phyloP scores from a whole-genome alignment of 2,888 invertebrate species.

The Machimus rusticus region DNA sequence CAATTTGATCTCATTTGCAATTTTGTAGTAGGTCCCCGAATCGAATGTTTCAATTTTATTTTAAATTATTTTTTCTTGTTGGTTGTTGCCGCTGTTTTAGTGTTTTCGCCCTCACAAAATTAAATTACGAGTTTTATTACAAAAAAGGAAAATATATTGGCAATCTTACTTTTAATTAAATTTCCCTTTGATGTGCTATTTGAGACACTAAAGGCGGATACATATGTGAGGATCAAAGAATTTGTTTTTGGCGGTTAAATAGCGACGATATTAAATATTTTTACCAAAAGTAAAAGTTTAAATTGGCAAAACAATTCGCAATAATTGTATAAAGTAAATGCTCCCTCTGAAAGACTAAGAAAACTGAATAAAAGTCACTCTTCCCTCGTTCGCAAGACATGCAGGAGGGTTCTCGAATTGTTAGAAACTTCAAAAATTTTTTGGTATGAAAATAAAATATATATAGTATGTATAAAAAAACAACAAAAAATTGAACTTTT shows the following conservation, averaged over 20 bases:
- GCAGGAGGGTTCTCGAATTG: neutral
- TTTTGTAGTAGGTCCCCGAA: neutral
- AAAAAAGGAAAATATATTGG: neutral
- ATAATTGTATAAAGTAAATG: neutral
- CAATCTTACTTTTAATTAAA: neutral
- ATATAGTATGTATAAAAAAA: neutral
- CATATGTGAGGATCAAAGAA: neutral
- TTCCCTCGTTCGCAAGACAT: neutral
- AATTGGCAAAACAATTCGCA: neutral
- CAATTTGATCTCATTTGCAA: neutral
- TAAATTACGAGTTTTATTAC: neutral
- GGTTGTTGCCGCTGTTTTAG: neutral
- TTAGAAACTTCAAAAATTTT: neutral
- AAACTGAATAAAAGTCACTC: neutral
- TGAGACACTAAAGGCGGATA: neutral
- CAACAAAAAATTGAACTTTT: constrained; percentile 1
- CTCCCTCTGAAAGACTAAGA: neutral
- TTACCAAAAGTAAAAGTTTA: neutral
- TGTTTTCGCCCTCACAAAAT: neutral
- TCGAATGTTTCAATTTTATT: neutral
- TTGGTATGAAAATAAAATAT: neutral
- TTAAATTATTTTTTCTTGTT: neutral
- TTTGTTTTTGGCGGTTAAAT: neutral
- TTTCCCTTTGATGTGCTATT: neutral
- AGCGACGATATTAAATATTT: neutral